Evolutionary conservation across 2,888 invertebrate species (phyloP).

Genomic region (Deroplatys truncata): DNA sequence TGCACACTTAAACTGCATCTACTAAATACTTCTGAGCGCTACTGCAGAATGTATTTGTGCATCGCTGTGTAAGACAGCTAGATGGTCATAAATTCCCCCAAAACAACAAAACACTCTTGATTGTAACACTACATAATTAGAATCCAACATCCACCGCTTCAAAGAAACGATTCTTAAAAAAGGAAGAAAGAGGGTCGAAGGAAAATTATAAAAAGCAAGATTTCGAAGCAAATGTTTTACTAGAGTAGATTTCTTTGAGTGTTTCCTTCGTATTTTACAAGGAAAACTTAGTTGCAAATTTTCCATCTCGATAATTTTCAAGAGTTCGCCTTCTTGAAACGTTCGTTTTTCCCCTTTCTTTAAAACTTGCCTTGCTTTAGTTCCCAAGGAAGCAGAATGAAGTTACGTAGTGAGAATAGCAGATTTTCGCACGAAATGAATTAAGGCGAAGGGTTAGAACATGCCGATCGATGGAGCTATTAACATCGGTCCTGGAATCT

Average conservation of each 20-base stretch:
- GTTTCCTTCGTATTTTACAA: not conserved
- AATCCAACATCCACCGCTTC: too few species aligned
- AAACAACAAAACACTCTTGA: too few species aligned
- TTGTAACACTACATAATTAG: too few species aligned
- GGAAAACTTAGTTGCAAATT: not conserved
- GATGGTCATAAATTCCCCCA: too few species aligned
- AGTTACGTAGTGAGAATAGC: not conserved
- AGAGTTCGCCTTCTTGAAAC: not conserved
- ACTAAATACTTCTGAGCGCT: too few species aligned
- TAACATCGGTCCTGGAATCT: not conserved
- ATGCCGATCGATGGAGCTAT: not conserved
- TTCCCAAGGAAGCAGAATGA: not conserved
- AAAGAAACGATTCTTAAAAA: too few species aligned
- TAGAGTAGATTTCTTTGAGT: not conserved
- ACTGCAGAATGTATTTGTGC: too few species aligned
- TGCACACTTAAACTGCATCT: too few species aligned
- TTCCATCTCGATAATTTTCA: not conserved
- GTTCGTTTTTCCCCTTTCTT: not conserved
- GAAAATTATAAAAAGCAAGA: not conserved
- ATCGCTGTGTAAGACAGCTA: too few species aligned
- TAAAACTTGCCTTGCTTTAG: not conserved
- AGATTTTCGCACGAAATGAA: not conserved
- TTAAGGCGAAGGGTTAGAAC: not conserved
- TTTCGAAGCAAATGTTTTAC: not conserved
- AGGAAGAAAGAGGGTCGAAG: too few species aligned